Percentiles rank a stretch among this genome's conserved stretches.
Evolutionary conservation across 37 sponge, comb jelly and placozoan species (phyloP).

Genomic region (Haliclona indistincta): DNA sequence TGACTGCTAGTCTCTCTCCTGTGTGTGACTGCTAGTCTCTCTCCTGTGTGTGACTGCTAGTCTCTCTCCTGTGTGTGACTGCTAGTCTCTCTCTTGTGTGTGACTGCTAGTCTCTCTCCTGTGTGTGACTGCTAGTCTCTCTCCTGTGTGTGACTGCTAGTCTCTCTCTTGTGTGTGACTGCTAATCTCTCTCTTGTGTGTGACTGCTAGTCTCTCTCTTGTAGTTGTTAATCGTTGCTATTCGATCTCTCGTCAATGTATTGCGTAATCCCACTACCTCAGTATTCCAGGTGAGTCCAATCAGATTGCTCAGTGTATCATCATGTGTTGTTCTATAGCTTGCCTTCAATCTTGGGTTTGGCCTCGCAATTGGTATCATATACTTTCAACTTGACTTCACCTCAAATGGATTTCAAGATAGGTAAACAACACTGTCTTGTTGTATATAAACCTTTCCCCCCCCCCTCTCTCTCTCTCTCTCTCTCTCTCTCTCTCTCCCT

Average conservation of each 20-base stretch:
- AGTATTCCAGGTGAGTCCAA: conserved; percentile 32
- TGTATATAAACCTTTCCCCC: neutral
- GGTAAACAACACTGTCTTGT: neutral
- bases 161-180: too few species aligned
- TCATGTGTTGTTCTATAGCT: neutral
- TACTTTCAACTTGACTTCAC: conserved; percentile 24
- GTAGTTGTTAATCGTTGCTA: neutral
- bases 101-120: too few species aligned
- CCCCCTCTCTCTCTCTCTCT: conserved; percentile 27
- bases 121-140: too few species aligned
- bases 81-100: too few species aligned
- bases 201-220: too few species aligned
- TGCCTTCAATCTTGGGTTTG: conserved; percentile 19
- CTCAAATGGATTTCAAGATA: conserved; percentile 24
- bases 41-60: too few species aligned
- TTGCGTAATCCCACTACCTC: conserved; percentile 6
- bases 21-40: too few species aligned
- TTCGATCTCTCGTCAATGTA: neutral
- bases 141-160: too few species aligned
- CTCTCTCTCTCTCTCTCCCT: conserved; percentile 31
- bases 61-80: too few species aligned
- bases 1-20: too few species aligned
- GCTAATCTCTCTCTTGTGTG: too few species aligned
- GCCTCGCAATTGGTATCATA: conserved; percentile 19
- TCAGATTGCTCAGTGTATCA: too few species aligned